Evolutionary conservation across 1,140 invertebrate genomes (phyloP).

Genomic region (Cydia splendana): DNA sequence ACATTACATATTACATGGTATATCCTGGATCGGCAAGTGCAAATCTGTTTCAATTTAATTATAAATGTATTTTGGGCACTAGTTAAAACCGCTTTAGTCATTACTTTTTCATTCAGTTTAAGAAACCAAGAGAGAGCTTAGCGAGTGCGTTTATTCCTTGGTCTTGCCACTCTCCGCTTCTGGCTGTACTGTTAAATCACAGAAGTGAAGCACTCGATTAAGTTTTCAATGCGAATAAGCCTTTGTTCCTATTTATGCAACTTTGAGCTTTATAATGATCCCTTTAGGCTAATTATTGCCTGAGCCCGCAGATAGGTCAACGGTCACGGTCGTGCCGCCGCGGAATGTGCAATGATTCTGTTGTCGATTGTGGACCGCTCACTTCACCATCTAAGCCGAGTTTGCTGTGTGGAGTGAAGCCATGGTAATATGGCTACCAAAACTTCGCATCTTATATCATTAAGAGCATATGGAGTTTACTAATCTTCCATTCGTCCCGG

Average conservation of each 20-base stretch:
- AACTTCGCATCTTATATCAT: no score
- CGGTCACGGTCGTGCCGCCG: slow-evolving; percentile 14
- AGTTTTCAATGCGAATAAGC: neutral
- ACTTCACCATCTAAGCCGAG: neutral
- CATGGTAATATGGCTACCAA: neutral
- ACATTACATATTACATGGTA: no score
- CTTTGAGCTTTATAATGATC: neutral
- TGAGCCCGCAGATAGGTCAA: neutral
- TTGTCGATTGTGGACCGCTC: slow-evolving; percentile 7
- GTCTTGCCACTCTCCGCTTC: no score
- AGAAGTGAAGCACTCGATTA: neutral
- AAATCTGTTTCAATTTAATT: no score
- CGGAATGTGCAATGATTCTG: slow-evolving; percentile 13
- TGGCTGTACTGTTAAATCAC: neutral
- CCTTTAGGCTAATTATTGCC: neutral
- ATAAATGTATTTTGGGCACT: no score
- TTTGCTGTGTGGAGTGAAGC: neutral
- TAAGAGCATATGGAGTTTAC: no score
- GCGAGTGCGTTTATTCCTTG: no score
- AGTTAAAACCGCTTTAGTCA: no score
- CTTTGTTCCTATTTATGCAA: neutral
- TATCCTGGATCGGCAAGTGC: no score
- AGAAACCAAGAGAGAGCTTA: no score
- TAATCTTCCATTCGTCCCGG: no score
- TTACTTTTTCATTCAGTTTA: no score